Conservation (phyloP, 1,140 invertebrate genomes). For the Scaptomyza hsui region DNA sequence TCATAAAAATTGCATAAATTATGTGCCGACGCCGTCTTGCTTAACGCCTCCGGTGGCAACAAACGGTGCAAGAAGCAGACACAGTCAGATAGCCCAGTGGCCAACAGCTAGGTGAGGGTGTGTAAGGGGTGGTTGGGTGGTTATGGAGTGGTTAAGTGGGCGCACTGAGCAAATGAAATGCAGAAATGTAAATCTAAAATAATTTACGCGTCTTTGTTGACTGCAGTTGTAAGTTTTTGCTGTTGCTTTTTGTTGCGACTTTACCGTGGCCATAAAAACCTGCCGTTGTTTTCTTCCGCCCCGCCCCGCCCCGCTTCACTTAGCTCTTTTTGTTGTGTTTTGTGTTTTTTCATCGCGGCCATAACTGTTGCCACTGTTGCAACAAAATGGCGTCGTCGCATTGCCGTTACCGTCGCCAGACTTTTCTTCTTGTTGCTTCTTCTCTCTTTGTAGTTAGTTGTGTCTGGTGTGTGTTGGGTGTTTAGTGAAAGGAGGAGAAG, state of each 20-base stretch:
- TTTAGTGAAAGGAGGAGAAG: conserved; percentile 5
- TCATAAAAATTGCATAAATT: conserved; percentile 82
- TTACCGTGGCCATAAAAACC: conserved; percentile 72
- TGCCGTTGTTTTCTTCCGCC: conserved; percentile 39
- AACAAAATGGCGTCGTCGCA: conserved; percentile 73
- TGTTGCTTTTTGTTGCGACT: conserved; percentile 22
- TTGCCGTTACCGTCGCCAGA: conserved; percentile 18
- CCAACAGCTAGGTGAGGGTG: background rate
- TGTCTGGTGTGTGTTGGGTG: conserved; percentile 24
- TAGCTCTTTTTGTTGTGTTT: conserved; percentile 48
- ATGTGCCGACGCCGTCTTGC: conserved; percentile 78
- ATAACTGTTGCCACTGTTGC: conserved; percentile 71
- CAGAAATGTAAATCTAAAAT: conserved; percentile 83
- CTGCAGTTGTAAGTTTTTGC: conserved; percentile 56
- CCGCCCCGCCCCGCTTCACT: background rate
- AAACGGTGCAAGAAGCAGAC: conserved; percentile 30
- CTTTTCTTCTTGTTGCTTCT: conserved; percentile 18
- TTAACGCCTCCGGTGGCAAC: conserved; percentile 75
- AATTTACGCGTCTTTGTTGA: conserved; percentile 82
- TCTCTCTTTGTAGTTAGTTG: conserved; percentile 22
- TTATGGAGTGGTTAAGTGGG: conserved; percentile 12
- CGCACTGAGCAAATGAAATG: conserved; percentile 73
- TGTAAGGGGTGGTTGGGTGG: background rate
- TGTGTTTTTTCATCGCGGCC: conserved; percentile 51
- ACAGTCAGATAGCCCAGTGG: conserved; percentile 4